A percentile compares a stretch with the other conserved stretches of the same genome.
Evolutionary conservation across 2,113 vertebrate species (phyloP).

Genomic region (Oxyura jamaicensis): DNA sequence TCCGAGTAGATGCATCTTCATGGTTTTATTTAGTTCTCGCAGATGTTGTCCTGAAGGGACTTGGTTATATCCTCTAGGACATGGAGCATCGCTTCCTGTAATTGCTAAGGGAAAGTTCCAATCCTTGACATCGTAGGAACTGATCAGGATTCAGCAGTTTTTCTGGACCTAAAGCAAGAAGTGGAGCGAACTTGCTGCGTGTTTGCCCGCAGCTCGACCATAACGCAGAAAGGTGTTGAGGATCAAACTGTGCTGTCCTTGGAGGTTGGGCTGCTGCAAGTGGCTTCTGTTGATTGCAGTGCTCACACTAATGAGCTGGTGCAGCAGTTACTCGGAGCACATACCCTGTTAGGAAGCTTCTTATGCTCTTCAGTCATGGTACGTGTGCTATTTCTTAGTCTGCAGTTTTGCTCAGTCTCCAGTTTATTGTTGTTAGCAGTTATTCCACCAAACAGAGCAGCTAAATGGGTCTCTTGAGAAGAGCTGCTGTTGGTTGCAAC

Average conservation of each 20-base stretch:
- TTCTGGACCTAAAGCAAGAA: not conserved
- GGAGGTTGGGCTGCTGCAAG: not conserved
- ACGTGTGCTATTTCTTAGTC: not conserved
- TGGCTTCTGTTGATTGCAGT: not conserved
- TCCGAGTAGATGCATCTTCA: not conserved
- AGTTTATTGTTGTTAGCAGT: not conserved
- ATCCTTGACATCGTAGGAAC: accelerated
- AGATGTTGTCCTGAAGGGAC: not conserved
- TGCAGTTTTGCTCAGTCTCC: not conserved
- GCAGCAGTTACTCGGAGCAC: not conserved
- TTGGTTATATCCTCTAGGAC: not conserved
- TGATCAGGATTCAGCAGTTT: not conserved
- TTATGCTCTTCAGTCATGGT: accelerated
- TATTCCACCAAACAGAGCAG: not conserved
- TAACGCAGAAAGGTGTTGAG: not conserved
- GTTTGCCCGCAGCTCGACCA: not conserved
- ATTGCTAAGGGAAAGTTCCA: not conserved
- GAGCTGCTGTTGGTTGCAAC: not conserved
- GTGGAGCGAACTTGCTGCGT: not conserved
- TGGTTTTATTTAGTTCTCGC: not conserved
- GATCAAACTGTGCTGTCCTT: not conserved
- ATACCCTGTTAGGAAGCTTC: not conserved
- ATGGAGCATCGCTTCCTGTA: not conserved
- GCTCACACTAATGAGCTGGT: not conserved
- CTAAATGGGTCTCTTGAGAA: not conserved